Base-by-base conservation (phyloP, 2,888 invertebrate genomes). In the Steinernema scapterisci region DNA sequence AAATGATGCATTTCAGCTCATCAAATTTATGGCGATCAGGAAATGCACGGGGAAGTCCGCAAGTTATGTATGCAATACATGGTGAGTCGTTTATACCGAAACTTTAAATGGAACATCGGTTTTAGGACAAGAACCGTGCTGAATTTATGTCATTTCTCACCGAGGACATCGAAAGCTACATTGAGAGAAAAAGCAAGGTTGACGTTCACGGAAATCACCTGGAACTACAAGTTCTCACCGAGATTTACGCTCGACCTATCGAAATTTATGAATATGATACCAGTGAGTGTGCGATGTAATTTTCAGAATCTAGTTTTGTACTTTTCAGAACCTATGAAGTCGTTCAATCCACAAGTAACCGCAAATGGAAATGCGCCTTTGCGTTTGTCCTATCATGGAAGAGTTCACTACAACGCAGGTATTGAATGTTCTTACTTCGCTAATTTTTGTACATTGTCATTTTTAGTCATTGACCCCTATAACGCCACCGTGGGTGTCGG, bases 31-130 rank as follows among this genome's bases (percentile, higher is more conserved):
- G 94, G 94, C 0, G 94, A 95, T 89, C 93, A 95, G 89, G 94
- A 93, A 83, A 93, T 94, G 92, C 94, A 95, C 87, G 91, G 91
- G 77, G 91, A 92, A 80, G 93, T 94, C 21, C 90, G 94, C 48
- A 92, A 92, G 84, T 92, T 93, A 85, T 94, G 94, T 87, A 93
- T 94, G 92, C 94, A 95, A 89, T 94, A 95, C 86, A 93, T 95
- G 90, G 93, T 93, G 89, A 90, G 91, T 73, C 38, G 46, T 78
- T 71, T n/a, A 19, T 1, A 9, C 19, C 11, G 19, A 13, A 7
- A 70, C 21, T 0, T 21, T 38, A n/a, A n/a, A n/a, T 25, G 7
- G 74, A 11, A 73, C 73, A 73, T 7, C 27, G n/a, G 9, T 38
- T 81, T 89, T 43, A 86, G 93, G 93, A 92, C 92, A 92, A 93